Evolutionary conservation across 1,140 invertebrate genomes (phyloP), one percentile per base, ranked within the genome.

Genomic region (Rhopalosiphum maidis): DNA sequence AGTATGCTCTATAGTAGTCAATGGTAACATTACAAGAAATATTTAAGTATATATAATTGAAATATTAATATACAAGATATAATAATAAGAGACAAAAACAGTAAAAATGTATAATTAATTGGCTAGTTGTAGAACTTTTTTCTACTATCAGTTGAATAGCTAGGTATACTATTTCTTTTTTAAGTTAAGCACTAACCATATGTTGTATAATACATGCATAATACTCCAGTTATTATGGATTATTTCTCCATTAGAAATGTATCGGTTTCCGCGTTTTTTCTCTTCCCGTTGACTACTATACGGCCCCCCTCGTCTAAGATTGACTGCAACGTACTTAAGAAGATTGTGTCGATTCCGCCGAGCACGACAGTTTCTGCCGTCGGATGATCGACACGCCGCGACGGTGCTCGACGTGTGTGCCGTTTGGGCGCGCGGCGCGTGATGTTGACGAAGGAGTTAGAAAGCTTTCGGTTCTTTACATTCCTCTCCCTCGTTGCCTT

Each of bases 361-460:
- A 1, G 21, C 48, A 55, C 88, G 51, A 55, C 51, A 35, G 22
- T 89, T 55, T 55, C 3, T 22, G n/a, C 35, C 25, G 55, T 43
- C 41, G 41, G 55, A 90, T 68, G 89, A 60, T 43, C 37, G 54
- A 41, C 54, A 43, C 25, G 88, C 30, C 25, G 88, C 88, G 88
- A 9, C 85, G 85, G 30, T 48, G 30, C n/a, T 54, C n/a, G 30
- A n/a, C 18, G 37, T 35, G 23, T 25, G 35, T 35, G 35, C 51
- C 51, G 54, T 60, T 60, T 60, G 88, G 15, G 54, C 60, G 25
- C 3, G n/a, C 88, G 35, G 23, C 46, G 51, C 48, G 30, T 60
- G 41, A 43, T 86, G 60, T 77, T 77, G 60, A 77, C 60, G 60
- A 77, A 77, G 60, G 60, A 77, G 60, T 51, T 88, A 90, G 89